These are phyloP conservation scores for Bos taurus DNA, from an alignment of 2,113 vertebrate genomes.

Conservation along the genomic window DNA sequence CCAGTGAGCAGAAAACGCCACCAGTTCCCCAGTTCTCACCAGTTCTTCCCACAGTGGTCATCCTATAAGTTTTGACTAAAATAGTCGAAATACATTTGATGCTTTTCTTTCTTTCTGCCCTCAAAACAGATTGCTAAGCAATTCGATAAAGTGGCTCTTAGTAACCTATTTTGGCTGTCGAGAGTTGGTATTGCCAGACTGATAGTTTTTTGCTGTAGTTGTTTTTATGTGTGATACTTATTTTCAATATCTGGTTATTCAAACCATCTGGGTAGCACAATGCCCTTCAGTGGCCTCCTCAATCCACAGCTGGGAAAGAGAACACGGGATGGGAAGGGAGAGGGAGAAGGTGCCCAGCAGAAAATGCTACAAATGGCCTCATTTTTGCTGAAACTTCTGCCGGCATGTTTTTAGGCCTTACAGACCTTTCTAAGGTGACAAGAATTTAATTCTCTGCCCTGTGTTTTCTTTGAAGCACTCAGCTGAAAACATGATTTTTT, in stretches of 20 bases:
- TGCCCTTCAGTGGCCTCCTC: not conserved
- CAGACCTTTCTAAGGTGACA: not conserved
- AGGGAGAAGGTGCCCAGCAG: not conserved
- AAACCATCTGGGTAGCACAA: not conserved
- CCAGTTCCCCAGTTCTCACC: not conserved
- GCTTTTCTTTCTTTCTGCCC: not conserved
- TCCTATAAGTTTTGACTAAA: not conserved
- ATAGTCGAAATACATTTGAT: not conserved
- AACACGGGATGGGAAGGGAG: rapidly evolving
- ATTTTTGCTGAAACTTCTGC: not conserved
- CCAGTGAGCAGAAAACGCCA: not conserved
- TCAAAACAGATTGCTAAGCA: not conserved
- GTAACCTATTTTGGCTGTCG: not conserved
- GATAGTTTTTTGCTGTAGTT: not conserved
- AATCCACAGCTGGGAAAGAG: not conserved
- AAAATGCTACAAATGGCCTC: not conserved
- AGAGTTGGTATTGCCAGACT: not conserved
- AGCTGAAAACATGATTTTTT: not conserved
- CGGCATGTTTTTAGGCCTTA: not conserved
- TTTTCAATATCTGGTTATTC: not conserved
- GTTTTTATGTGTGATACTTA: not conserved
- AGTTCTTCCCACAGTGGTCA: not conserved
- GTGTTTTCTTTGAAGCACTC: not conserved
- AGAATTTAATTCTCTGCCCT: not conserved
- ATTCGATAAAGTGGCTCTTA: too few species aligned